Evolutionary conservation across 2,888 invertebrate genomes (phyloP).

Genomic region (Agrotis puta): DNA sequence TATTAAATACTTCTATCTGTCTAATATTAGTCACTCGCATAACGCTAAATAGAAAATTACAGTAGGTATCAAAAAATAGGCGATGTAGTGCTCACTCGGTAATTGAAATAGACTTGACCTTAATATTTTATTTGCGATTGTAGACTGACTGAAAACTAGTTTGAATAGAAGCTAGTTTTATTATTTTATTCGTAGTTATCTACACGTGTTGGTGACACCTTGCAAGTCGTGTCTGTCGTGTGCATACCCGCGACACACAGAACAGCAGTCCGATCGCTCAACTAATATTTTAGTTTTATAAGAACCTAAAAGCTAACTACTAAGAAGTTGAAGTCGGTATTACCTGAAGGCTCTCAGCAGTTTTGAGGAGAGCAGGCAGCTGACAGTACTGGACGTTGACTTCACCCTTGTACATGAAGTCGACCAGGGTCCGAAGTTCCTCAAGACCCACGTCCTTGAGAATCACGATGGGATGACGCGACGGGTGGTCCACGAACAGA

Average conservation of each 20-base stretch:
- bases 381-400: constrained; percentile 98
- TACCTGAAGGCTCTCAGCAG: constrained; percentile 97
- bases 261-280: no score
- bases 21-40: neutral
- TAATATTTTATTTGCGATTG: constrained; percentile 44
- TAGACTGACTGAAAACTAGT: constrained; percentile 38
- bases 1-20: neutral
- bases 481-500: constrained; percentile 97
- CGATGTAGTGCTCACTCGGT: constrained; percentile 30
- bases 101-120: constrained; percentile 60
- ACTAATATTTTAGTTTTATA: no score
- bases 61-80: constrained; percentile 31
- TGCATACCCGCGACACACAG: no score
- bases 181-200: neutral
- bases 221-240: neutral
- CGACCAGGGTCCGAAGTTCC: constrained; percentile 97
- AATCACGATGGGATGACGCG: constrained; percentile 98
- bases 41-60: neutral
- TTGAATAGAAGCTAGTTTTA: constrained; percentile 39
- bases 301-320: neutral
- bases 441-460: constrained; percentile 98
- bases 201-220: constrained; percentile 20
- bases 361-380: constrained; percentile 97
- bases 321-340: neutral
- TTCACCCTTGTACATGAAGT: constrained; percentile 99